Percentiles rank a stretch among this genome's conserved stretches.
These are phyloP conservation scores for Drosophila triauraria DNA, from an alignment of 1,140 invertebrate species.

Conservation along the genomic window DNA sequence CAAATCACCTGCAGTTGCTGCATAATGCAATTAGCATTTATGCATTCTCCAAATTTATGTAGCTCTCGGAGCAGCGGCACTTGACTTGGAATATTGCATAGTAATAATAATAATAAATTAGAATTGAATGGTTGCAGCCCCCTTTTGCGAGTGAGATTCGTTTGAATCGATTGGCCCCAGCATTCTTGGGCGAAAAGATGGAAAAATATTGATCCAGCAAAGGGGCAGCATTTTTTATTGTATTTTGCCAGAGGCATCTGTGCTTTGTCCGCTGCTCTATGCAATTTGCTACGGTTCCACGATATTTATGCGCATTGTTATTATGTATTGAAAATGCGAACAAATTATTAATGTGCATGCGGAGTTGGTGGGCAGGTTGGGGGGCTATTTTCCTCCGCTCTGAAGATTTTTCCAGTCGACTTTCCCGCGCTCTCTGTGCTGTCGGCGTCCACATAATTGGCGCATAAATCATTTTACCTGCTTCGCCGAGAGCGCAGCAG, in stretches of 20 bases:
- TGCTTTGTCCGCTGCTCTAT: conserved; percentile 35
- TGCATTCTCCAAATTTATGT: neutral
- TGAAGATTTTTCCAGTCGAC: conserved; percentile 48
- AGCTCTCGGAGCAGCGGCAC: neutral
- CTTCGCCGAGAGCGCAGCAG: conserved; percentile 62
- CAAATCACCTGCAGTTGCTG: neutral
- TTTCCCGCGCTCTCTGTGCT: conserved; percentile 61
- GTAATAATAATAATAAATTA: conserved; percentile 41
- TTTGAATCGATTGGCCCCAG: conserved; percentile 3
- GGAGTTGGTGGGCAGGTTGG: neutral
- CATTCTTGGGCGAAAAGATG: conserved; percentile 14
- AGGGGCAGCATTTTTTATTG: conserved; percentile 1
- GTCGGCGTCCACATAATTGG: conserved; percentile 67
- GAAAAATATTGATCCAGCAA: conserved; percentile 31
- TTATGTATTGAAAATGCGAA: conserved; percentile 79
- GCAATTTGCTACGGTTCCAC: conserved; percentile 63
- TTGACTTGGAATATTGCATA: conserved; percentile 28
- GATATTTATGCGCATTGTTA: conserved; percentile 82
- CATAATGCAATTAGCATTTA: neutral
- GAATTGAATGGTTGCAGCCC: conserved; percentile 30
- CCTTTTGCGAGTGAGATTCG: conserved; percentile 6
- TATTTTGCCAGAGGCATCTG: conserved; percentile 44
- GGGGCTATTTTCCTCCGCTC: conserved; percentile 11
- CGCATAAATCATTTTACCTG: conserved; percentile 79
- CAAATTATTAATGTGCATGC: conserved; percentile 73